These are phyloP conservation scores for Trissonchulus sp. DNA, from an alignment of 2,888 invertebrate genomes.

Conservation along the genomic window DNA sequence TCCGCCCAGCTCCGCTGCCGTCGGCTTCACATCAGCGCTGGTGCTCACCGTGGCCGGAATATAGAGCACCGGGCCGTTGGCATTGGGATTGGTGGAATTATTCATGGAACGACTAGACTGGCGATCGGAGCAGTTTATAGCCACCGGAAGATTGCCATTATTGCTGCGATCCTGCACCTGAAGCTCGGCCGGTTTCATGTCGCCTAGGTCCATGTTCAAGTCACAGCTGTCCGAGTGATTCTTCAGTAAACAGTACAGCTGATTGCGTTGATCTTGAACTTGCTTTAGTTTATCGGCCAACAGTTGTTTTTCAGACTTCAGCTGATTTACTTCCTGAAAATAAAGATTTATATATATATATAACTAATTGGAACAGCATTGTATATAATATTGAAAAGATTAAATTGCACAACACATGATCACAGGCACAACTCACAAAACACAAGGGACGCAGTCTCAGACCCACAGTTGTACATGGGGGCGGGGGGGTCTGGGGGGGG, in stretches of 20 bases:
- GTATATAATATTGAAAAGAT: too few relatives aligned
- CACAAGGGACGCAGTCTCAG: too few relatives aligned
- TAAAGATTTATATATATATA: too few relatives aligned
- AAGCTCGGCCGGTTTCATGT: neutral
- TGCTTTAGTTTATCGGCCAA: neutral
- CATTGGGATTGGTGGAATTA: too few relatives aligned
- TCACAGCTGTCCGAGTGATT: neutral
- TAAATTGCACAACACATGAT: too few relatives aligned
- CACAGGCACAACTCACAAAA: too few relatives aligned
- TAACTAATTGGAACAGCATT: too few relatives aligned
- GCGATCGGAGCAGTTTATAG: too few relatives aligned
- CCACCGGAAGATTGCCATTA: neutral
- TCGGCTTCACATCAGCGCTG: too few relatives aligned
- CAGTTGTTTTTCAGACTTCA: neutral
- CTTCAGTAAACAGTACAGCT: neutral
- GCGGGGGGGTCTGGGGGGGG: too few relatives aligned
- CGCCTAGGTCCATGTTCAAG: neutral
- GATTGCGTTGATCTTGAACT: neutral
- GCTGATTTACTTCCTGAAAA: neutral
- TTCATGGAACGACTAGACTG: too few relatives aligned
- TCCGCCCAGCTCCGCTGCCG: neutral
- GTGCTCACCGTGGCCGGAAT: neutral
- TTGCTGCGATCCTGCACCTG: neutral
- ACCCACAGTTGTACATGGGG: too few relatives aligned
- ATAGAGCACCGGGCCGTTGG: neutral